Percentiles rank a stretch among this genome's conserved stretches.
Evolutionary conservation across 1,140 invertebrate genomes (phyloP).

Genomic region (Rhyacophila brunnea): DNA sequence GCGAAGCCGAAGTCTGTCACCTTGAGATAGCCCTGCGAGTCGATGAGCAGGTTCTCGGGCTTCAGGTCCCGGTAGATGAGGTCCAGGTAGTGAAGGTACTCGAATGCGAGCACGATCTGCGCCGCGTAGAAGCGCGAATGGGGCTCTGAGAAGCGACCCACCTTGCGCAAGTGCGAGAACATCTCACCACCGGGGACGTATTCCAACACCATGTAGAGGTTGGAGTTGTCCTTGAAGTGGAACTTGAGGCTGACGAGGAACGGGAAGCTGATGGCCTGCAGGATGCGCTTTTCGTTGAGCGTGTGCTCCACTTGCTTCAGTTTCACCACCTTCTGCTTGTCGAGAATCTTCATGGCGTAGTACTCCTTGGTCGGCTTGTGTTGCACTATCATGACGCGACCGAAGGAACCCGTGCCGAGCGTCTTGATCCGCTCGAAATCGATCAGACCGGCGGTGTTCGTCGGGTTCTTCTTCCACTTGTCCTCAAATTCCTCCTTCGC

Average conservation of each 20-base stretch:
- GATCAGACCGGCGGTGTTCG: slow-evolving; percentile 88
- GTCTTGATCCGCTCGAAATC: slow-evolving; percentile 99
- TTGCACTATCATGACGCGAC: slow-evolving; percentile 99
- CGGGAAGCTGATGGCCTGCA: slow-evolving; percentile 96
- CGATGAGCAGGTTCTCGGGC: slow-evolving; percentile 98
- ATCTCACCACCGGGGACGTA: slow-evolving; percentile 98
- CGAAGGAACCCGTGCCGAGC: slow-evolving; percentile 97
- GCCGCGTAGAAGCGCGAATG: slow-evolving; percentile 99
- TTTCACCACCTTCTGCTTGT: slow-evolving; percentile 99
- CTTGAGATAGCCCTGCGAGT: slow-evolving; percentile 97
- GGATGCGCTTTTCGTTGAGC: slow-evolving; percentile 95
- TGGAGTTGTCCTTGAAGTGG: slow-evolving; percentile 99
- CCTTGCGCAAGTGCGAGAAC: slow-evolving; percentile 97
- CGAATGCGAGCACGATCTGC: slow-evolving; percentile 98
- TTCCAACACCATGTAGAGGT: slow-evolving; percentile 98
- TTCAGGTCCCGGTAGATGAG: slow-evolving; percentile 99
- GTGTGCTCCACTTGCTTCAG: slow-evolving; percentile 98
- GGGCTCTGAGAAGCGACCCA: slow-evolving; percentile 93
- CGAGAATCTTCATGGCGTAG: slow-evolving; percentile 99
- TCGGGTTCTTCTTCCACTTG: slow-evolving; percentile 96
- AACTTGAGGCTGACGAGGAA: slow-evolving; percentile 96
- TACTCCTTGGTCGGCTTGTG: slow-evolving; percentile 96
- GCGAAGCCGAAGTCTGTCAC: slow-evolving; percentile 99
- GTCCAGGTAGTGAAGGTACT: slow-evolving; percentile 99
- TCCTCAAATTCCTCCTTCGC: slow-evolving; percentile 98